Conservation (phyloP, 2,888 invertebrate genomes). For the Pyralis farinalis region DNA sequence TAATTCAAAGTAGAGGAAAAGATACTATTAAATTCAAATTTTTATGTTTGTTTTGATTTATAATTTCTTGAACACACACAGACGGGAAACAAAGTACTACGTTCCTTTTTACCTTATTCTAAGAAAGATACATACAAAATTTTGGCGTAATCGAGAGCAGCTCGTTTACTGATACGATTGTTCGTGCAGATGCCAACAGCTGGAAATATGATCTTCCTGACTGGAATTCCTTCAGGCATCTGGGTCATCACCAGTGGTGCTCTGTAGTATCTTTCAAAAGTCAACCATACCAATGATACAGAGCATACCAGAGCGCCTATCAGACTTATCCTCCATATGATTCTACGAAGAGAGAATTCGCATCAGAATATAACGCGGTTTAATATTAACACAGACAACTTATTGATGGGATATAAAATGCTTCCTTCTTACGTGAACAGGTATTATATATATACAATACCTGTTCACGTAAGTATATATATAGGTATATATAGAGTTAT, state of each 20-base stretch:
- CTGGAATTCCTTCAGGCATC: conserved; percentile 65
- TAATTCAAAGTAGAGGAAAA: no score
- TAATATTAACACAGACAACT: background rate
- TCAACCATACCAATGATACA: conserved; percentile 57
- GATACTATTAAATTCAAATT: no score
- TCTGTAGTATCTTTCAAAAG: conserved; percentile 57
- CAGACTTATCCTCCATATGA: conserved; percentile 62
- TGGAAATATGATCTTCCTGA: conserved; percentile 69
- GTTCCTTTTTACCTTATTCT: no score
- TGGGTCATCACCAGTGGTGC: conserved; percentile 67
- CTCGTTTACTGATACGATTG: conserved; percentile 68
- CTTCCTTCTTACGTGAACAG: conserved; percentile 16
- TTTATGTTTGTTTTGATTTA: no score
- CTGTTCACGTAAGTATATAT: no score
- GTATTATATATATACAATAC: no score
- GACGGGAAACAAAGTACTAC: no score
- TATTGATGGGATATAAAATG: background rate
- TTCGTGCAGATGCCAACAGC: conserved; percentile 72
- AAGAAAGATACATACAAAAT: conserved; percentile 50
- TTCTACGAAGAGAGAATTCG: conserved; percentile 33
- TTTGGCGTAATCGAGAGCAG: conserved; percentile 51
- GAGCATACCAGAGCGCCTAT: conserved; percentile 60
- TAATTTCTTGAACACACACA: no score
- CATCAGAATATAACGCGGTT: background rate
- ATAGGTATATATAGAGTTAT: conserved; percentile 18